Base-by-base conservation (phyloP, 2,888 invertebrate genomes). In the Lamellibrachia columna region DNA sequence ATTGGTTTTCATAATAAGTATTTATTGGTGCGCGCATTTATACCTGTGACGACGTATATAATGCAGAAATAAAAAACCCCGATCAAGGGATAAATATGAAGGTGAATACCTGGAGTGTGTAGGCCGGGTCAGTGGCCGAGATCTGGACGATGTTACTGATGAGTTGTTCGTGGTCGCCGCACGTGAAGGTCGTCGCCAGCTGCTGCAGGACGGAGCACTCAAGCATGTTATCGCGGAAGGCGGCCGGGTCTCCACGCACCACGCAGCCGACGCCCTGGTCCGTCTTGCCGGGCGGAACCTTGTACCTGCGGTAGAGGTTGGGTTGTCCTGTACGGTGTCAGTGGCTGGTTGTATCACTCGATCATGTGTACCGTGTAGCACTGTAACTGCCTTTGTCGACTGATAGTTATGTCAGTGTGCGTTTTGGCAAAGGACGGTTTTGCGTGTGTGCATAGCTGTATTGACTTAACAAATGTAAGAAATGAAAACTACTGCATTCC, bases 101-200 rank as follows among this genome's bases (percentile, higher is more conserved):
- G 40, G 40, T 40, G 40, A 40, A 91, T 90, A 94, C 95, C 92
- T 95, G 92, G 15, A 94, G 92, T 60, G 93, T 90, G 2, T 92
- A 91, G 3, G 94, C 93, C 7, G 93, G 94, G 8, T 92, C 58
- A 0, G 92, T 40, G 8, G 93, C 90, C 7, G 52, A 92, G 15
- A 95, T 75, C 7, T 93, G 91, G 60, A 95, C 92, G 75, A 96
- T 94, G 90, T 94, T 93, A 92, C 96, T 95, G 91, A 96, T 95
- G 11, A 96, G 94, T 92, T 96, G 95, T 90, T 96, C 96, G 91
- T 95, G 94, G 7, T 94, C 94, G 7, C 93, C 94, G 92, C 95
- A 95, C 28, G 94, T 93, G 53, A 95, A 94, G 28, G 93, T 93
- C 52, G 94, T 92, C 1, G 95, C 93, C n/a, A 94, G 92, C 92